phyloP scores from a whole-genome alignment of 2,113 vertebrate species.

The Lagopus muta region DNA sequence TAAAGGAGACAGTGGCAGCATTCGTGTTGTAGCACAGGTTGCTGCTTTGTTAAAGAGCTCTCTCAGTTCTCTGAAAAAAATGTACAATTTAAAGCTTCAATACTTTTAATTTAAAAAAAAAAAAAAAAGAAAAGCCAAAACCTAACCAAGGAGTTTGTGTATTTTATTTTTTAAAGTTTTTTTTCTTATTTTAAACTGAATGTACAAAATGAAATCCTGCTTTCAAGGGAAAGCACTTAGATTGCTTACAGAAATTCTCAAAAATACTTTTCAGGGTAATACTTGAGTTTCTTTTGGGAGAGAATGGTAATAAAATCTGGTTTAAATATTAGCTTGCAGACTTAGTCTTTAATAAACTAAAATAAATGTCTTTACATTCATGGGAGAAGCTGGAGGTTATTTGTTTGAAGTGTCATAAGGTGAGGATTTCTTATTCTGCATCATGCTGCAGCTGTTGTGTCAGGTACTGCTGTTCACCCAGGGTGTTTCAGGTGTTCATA shows the following conservation, averaged over 20 bases:
- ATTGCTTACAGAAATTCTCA: not conserved
- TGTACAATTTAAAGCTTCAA: not conserved
- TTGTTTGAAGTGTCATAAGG: not conserved
- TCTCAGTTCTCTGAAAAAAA: not conserved
- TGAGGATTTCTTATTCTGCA: not conserved
- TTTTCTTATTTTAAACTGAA: not conserved
- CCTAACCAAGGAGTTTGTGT: not conserved
- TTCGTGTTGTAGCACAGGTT: not conserved
- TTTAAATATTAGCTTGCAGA: not conserved
- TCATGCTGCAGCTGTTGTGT: not conserved
- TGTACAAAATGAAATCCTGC: not conserved
- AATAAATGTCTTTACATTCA: not conserved
- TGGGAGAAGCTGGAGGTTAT: not conserved
- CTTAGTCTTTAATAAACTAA: not conserved
- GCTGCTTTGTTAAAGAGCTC: not conserved
- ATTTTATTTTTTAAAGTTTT: not conserved
- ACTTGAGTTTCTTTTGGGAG: not conserved
- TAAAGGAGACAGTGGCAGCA: not conserved
- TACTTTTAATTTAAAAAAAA: not conserved
- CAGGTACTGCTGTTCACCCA: not conserved
- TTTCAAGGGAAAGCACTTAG: not conserved
- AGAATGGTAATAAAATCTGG: not conserved
- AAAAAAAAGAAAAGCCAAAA: not conserved
- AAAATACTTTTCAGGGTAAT: not conserved
- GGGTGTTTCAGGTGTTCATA: not conserved